Evolutionary conservation across 1,140 invertebrate genomes (phyloP), one percentile per base, ranked within the genome.

Genomic region (Hormaphis cornu): DNA sequence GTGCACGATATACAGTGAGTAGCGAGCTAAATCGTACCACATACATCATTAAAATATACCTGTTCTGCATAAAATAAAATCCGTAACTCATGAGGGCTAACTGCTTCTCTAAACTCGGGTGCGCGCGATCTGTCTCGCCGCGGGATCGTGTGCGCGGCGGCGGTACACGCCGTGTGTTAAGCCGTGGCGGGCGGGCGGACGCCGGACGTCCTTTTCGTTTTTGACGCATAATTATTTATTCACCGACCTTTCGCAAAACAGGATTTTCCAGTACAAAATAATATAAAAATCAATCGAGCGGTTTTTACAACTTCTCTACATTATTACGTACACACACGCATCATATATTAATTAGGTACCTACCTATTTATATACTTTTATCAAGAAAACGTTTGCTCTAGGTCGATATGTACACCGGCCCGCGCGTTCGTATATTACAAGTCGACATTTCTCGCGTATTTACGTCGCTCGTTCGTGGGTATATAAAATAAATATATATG

Each of bases 161-260:
- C 26, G n/a, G n/a, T n/a, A n/a, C n/a, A n/a, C n/a, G n/a, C n/a
- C n/a, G n/a, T n/a, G n/a, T n/a, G n/a, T n/a, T n/a, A n/a, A n/a
- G n/a, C n/a, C n/a, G n/a, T n/a, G 10, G 1, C 16, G 24, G 24
- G 24, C 50, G 52, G 52, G 18, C 52, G 56, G 35, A 30, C 37
- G 14, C 14, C 20, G 37, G 37, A 63, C 42, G 24, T 30, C 28
- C 37, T 63, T 44, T 63, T 63, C 3, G 26, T 30, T 63, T 46
- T 63, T 20, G 40, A 63, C 42, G n/a, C n/a, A 35, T 18, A n/a
- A 30, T 46, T 46, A 46, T n/a, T 2, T 8, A 56, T 33, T 56
- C 53, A 30, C 6, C 40, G 44, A 48, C 59, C 59, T 63, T 63
- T 33, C 59, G 9, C 59, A 28, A 63, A 63, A 63, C 59, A 63